Conservation (phyloP, 2,113 vertebrate genomes). For the Triplophysa siluroides region DNA sequence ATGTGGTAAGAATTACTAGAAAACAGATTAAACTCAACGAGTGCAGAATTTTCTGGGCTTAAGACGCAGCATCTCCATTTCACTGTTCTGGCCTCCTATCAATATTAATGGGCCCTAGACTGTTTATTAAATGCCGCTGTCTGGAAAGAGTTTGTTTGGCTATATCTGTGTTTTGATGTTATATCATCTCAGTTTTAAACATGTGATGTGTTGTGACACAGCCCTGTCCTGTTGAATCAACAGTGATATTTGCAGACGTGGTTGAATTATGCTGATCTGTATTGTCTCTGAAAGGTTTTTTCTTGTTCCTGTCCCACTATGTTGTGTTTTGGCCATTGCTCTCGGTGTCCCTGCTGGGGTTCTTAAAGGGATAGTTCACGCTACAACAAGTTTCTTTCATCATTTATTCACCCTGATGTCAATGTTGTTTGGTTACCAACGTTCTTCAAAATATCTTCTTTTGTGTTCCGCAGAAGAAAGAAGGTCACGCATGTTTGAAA, state of each 20-base stretch:
- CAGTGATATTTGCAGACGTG: not conserved
- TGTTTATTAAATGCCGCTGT: constrained; percentile 60
- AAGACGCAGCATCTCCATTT: constrained; percentile 65
- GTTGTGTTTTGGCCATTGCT: not conserved
- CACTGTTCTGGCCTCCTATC: constrained; percentile 62
- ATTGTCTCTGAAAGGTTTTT: not conserved
- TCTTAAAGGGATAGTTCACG: no score
- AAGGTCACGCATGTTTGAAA: no score
- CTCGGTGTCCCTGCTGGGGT: not conserved
- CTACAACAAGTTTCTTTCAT: no score
- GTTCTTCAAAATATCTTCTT: no score
- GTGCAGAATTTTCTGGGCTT: constrained; percentile 69
- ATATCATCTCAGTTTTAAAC: not conserved
- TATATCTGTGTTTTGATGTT: not conserved
- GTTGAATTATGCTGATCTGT: not conserved
- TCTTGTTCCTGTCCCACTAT: not conserved
- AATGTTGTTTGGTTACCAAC: no score
- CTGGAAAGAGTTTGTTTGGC: constrained; percentile 38
- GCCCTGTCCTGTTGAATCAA: not conserved
- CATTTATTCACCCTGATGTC: no score
- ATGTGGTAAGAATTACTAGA: constrained; percentile 71
- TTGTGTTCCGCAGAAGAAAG: no score
- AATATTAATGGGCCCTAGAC: constrained; percentile 68
- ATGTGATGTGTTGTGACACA: not conserved
- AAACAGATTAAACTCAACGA: constrained; percentile 75